Conservation (phyloP, 2,797 vertebrate genomes). For the Cryptoprocta ferox region DNA sequence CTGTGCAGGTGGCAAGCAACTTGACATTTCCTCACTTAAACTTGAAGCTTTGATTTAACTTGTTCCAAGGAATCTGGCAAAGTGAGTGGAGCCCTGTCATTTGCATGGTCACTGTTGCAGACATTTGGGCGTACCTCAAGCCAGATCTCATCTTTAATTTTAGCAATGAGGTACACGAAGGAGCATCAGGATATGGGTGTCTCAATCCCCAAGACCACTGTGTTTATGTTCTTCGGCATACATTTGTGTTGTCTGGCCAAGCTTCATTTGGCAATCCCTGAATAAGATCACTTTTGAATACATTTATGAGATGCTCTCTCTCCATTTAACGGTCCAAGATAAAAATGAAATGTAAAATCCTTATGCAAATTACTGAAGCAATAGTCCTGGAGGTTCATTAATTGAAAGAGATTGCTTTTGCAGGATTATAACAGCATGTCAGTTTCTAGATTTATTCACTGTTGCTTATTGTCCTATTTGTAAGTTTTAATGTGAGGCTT, state of each 20-base stretch:
- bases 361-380: conserved; percentile 57
- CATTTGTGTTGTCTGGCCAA: conserved; percentile 20
- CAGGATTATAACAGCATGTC: neutral
- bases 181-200: neutral
- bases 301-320: conserved; percentile 38
- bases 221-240: neutral
- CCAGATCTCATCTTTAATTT: neutral
- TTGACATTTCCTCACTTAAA: conserved; percentile 7
- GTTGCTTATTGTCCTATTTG: neutral
- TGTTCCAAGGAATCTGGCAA: neutral
- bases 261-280: neutral
- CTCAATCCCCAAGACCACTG: neutral
- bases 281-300: neutral
- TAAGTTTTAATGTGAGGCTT: neutral
- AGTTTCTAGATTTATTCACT: conserved; percentile 30
- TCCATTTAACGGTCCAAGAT: conserved; percentile 46
- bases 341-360: conserved; percentile 65
- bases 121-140: neutral
- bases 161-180: neutral
- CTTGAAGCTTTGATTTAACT: neutral
- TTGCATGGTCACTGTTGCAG: neutral
- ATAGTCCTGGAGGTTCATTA: conserved; percentile 45
- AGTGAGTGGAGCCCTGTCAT: neutral
- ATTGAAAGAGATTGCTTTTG: conserved; percentile 59
- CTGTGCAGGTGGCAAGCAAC: neutral